Base-by-base conservation (phyloP, 2,888 invertebrate species). In the Trichacis sp. region DNA sequence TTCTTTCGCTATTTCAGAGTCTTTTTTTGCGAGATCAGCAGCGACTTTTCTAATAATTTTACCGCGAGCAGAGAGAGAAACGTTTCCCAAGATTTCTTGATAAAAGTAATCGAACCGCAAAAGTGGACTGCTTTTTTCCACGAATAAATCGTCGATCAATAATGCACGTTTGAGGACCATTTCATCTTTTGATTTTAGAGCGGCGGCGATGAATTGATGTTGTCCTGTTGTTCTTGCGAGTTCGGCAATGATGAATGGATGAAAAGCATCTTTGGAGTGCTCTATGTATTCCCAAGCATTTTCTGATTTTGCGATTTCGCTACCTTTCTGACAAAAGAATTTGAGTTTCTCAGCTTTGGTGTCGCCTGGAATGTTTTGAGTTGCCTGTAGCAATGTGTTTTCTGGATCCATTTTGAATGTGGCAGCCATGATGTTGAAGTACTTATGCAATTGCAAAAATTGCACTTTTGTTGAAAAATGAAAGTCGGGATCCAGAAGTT, bases 151-250 rank as follows among this genome's bases (percentile, higher is more conserved):
- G 0, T 55, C 60, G 0, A 75, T 74, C 5, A 72, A 68, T 3
- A 84, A 46, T 1, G 80, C 84, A 29, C 71, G 71, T 4, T 72
- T 68, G 4, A 79, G 68, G 0, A 84, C 30, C 2, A 57, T 49
- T 5, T 50, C 2, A 42, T 84, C 78, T 1, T 78, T 76, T 1
- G 82, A 82, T 49, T 74, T 78, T 0, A 85, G 68, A 0, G 80
- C 78, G 6, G 75, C 70, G 4, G 73, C 58, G 1, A 82, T 65
- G 0, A 68, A 61, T 1, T 64, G 62, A 1, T 69, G 61, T 1
- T 73, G 46, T n/a, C 66, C 68, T 3, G 74, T n/a, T 4, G 68
- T 59, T 24, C 72, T 72, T 0, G 78, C 80, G 0, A 75, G 64
- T 47, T 81, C 75, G 0, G 78, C 49, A 0, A 64, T 61, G 0